phyloP scores from a whole-genome alignment of 2,797 vertebrate species.

The Enteromius unitaeniatus region DNA sequence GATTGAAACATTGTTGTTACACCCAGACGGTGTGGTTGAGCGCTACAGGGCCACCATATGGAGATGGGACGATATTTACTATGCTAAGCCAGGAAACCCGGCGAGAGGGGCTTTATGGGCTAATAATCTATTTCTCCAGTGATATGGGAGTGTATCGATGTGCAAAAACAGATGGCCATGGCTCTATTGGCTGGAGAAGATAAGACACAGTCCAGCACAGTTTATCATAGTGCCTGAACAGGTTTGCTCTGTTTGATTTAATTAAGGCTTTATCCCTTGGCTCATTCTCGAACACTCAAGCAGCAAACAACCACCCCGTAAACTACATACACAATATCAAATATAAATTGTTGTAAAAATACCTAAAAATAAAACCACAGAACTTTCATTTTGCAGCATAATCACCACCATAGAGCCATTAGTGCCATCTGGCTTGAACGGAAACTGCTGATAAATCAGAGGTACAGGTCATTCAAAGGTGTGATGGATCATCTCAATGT shows the following conservation, averaged over 20 bases:
- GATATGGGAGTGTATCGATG: constrained; percentile 81
- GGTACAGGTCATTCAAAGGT: not conserved
- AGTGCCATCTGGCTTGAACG: constrained; percentile 25
- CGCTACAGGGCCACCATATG: constrained; percentile 58
- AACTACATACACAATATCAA: constrained; percentile 54
- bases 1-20: constrained; percentile 47
- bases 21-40: constrained; percentile 49
- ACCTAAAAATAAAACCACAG: constrained; percentile 55
- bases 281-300: constrained; percentile 68
- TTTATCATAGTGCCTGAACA: constrained; percentile 81
- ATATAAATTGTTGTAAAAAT: constrained; percentile 42
- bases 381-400: constrained; percentile 9
- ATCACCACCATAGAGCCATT: constrained; percentile 1
- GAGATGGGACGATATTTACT: constrained; percentile 69
- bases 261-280: constrained; percentile 81
- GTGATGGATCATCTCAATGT: constrained; percentile 3
- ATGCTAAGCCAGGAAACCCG: constrained; percentile 66
- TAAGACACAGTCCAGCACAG: constrained; percentile 79
- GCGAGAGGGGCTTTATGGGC: constrained; percentile 72
- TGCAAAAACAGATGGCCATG: constrained; percentile 80
- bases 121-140: constrained; percentile 80
- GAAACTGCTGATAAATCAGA: constrained; percentile 20
- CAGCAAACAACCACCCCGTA: constrained; percentile 46
- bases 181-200: constrained; percentile 79
- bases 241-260: constrained; percentile 83